Evolutionary conservation across 2,888 invertebrate genomes (phyloP), one percentile per base, ranked within the genome.

Genomic region (Lypha dubia): DNA sequence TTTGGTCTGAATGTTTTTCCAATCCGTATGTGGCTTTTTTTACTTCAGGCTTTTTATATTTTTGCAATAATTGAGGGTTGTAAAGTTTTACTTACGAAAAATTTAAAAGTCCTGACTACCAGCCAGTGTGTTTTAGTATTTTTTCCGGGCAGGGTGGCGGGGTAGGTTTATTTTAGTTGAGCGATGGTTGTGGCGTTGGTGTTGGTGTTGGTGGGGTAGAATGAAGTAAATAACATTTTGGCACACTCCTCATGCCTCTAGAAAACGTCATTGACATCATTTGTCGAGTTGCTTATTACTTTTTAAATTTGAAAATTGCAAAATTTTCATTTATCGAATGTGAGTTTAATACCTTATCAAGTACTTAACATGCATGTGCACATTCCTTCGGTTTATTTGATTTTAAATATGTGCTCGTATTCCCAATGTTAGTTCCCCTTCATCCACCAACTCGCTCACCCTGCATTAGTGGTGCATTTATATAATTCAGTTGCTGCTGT

Each of bases 311-410:
- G 79, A 65, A 85, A 83, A 83, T 79, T 76, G 75, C 71, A 67
- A 67, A 79, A 65, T 77, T 82, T 82, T 74, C 67, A 74, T 77
- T 53, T 77, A 79, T 67, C 75, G 79, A 76, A 84, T 86, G 81
- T 71, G 73, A 71, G 67, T 81, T 81, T 84, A 81, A 84, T 79
- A 74, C 74, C 81, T 84, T 84, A 84, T 84, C 84, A 84, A 81
- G 84, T 84, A 38, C 73, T 81, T 84, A 70, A 70, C 81, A 84
- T 84, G 81, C 84, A 74, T 73, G n/a, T n/a, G 77, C 81, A 84
- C 81, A 84, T 79, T 81, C 74, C 74, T 63, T 32, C 24, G 35
- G 58, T 81, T 81, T 71, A 79, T 84, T 83, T 75, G 68, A 65
- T 70, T 74, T 70, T 11, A 70, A 63, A 56, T 60, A 60, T 35